phyloP scores from a whole-genome alignment of 2,113 vertebrate species.

The Myiopsitta monachus region DNA sequence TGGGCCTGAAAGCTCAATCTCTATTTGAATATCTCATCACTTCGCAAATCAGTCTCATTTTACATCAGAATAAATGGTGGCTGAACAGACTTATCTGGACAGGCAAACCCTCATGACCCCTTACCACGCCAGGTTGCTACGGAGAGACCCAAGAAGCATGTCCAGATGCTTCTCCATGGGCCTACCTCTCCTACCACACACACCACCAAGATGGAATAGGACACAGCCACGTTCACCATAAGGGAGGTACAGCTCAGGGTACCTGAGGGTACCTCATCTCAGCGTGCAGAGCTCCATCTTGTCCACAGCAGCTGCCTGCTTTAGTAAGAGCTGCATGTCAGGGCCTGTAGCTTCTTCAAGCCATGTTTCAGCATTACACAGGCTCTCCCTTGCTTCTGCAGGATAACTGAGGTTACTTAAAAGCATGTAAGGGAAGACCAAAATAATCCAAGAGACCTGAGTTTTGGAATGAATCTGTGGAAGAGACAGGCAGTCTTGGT shows the following conservation, averaged over 20 bases:
- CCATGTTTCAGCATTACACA: accelerated
- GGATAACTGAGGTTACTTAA: background rate
- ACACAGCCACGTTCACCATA: accelerated
- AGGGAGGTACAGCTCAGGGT: background rate
- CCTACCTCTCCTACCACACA: background rate
- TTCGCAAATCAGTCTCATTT: constrained; percentile 22
- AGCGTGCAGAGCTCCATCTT: background rate
- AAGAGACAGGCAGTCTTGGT: background rate
- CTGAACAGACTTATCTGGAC: background rate
- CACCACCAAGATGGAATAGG: background rate
- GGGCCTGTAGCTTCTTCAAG: background rate
- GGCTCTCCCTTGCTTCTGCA: background rate
- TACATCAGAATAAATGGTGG: background rate
- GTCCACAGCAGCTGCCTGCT: background rate
- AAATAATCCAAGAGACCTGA: background rate
- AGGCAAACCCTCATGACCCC: background rate
- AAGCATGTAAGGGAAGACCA: accelerated
- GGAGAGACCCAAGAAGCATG: background rate
- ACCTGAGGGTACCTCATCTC: background rate
- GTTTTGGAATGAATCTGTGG: background rate
- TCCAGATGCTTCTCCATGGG: background rate
- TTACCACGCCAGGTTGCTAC: accelerated
- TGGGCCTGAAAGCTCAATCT: constrained; percentile 1
- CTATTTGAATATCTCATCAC: constrained; percentile 22
- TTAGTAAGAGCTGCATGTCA: background rate